Evolutionary conservation across 2,888 invertebrate species (phyloP), one percentile per base, ranked within the genome.

Genomic region (Trachelus tabidus): DNA sequence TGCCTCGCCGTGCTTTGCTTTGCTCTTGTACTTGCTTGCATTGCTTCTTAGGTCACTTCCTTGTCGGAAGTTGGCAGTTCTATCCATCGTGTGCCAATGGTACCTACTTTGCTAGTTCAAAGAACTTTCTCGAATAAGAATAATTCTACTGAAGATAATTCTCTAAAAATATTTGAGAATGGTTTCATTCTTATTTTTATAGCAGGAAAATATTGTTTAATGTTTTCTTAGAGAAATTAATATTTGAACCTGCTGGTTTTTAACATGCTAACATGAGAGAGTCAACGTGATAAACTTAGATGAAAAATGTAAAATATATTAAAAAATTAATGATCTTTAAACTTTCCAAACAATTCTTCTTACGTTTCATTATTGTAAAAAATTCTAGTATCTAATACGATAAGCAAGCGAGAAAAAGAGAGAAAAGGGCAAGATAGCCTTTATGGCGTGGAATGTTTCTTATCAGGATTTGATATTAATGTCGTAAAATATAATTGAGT

Each of bases 1-100:
- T 86, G 83, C 83, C 84, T 82, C 83, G 73, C 34, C n/a, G 9
- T 56, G 23, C 56, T 56, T 56, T 23, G 9, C 23, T 56, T 56
- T 56, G 9, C 56, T 56, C 56, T 56, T 23, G 56, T 56, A 56
- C 56, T 56, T 23, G 23, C 56, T 56, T 56, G 56, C 56, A 56
- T 56, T 56, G 56, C 56, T 56, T 56, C 56, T 56, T 56, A 56
- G 56, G 23, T 56, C 56, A 56, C 56, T 56, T 56, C 56, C 56
- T 56, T 56, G 56, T 23, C 56, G 56, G 56, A 56, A 56, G 56
- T 56, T 56, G 56, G 56, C 56, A 56, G 56, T 56, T 15, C 56
- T 56, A 23, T 56, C 23, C 9, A 23, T 56, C 56, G 56, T 56
- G 2, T 56, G 23, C 56, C 56, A 23, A 56, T 56, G 56, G 56